Evolutionary conservation across 2,113 vertebrate species (phyloP).

Genomic region (Gorsachius goisagi): DNA sequence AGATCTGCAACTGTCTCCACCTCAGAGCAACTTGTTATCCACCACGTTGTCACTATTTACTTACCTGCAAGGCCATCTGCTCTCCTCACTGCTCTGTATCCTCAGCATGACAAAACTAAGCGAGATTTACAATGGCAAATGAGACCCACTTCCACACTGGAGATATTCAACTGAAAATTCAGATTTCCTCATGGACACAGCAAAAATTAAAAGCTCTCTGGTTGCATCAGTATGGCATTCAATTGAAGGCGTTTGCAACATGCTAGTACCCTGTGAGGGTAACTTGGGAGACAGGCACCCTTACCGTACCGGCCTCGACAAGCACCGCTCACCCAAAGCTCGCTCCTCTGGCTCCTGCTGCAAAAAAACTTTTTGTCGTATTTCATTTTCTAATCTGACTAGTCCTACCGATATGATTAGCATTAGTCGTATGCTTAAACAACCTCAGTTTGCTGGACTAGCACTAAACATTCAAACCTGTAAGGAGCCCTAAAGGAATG

Average conservation of each 20-base stretch:
- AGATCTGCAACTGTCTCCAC: background rate
- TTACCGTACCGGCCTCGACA: rapidly evolving
- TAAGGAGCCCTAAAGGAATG: background rate
- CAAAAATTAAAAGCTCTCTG: background rate
- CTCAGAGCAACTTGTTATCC: background rate
- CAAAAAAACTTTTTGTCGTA: background rate
- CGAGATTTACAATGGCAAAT: background rate
- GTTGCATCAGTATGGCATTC: background rate
- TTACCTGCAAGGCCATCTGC: background rate
- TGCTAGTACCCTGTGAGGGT: background rate
- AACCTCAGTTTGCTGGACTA: background rate
- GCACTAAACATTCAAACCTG: background rate
- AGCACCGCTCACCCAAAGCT: background rate
- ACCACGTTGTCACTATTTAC: background rate
- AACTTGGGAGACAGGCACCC: background rate
- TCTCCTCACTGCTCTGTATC: background rate
- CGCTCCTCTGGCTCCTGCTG: background rate
- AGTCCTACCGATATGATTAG: background rate
- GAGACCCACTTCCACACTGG: background rate
- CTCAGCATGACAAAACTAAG: background rate
- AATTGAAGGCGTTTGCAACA: background rate
- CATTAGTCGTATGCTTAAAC: background rate
- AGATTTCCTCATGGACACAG: background rate
- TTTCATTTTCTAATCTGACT: background rate
- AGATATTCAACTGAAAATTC: background rate